Conservation (phyloP, 1,140 invertebrate genomes). For the Manduca sexta region DNA sequence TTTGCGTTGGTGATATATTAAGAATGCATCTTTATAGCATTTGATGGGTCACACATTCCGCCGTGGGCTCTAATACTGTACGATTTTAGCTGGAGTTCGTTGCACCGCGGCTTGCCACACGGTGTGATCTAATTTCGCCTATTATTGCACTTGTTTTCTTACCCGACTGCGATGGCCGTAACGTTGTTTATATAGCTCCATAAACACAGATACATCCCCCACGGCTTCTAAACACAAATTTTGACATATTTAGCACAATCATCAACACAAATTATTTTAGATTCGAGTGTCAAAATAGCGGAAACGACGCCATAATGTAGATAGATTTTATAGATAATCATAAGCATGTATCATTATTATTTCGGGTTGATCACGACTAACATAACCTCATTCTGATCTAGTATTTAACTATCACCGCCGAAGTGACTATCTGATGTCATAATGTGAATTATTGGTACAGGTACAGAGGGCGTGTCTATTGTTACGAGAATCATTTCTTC, state of each 20-base stretch:
- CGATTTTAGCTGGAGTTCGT: constrained; percentile 56
- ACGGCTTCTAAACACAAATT: constrained; percentile 3
- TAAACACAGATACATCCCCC: constrained; percentile 8
- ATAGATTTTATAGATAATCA: not conserved
- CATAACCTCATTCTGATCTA: not conserved
- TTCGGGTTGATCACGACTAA: not conserved
- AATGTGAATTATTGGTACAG: constrained; percentile 54
- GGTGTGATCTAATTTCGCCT: not conserved
- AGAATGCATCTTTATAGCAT: constrained; percentile 56
- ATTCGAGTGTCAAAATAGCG: too few species aligned
- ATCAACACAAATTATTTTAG: too few species aligned
- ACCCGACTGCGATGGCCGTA: not conserved
- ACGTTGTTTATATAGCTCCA: not conserved
- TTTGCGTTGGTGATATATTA: constrained; percentile 29
- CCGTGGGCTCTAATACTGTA: constrained; percentile 33
- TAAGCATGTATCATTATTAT: not conserved
- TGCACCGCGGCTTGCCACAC: constrained; percentile 41
- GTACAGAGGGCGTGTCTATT: constrained; percentile 71
- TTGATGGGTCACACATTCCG: constrained; percentile 39
- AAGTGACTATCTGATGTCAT: constrained; percentile 2
- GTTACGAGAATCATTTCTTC: constrained; percentile 72
- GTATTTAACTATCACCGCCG: not conserved
- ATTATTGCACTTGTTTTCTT: not conserved
- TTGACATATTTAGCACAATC: constrained; percentile 2
- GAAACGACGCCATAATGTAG: not conserved